Conservation (phyloP, 2,888 invertebrate genomes). For the Acronicta psi region DNA sequence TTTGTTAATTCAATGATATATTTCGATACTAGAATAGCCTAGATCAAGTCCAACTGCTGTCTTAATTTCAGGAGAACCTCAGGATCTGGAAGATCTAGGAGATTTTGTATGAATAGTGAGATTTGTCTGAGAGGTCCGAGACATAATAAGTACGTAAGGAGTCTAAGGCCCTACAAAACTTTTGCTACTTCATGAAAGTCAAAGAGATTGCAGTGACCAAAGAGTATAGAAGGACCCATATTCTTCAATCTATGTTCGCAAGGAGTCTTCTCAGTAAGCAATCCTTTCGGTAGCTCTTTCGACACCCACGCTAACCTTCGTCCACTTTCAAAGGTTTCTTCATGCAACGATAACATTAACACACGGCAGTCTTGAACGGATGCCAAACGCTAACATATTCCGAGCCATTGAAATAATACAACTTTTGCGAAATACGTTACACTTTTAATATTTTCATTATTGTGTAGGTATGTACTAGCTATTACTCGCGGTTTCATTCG, state of each 20-base stretch:
- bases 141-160: too few species aligned
- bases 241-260: not conserved
- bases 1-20: too few species aligned
- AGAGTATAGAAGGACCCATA: not conserved
- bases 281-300: slow-evolving; percentile 23
- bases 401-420: slow-evolving; percentile 30
- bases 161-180: too few species aligned
- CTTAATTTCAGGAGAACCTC: too few species aligned
- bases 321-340: slow-evolving; percentile 50
- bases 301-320: slow-evolving; percentile 36
- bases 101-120: too few species aligned
- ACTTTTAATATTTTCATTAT: not conserved
- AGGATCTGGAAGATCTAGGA: too few species aligned
- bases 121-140: too few species aligned
- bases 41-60: too few species aligned
- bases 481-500: not conserved
- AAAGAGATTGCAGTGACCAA: not conserved
- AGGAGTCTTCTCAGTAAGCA: slow-evolving; percentile 4
- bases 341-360: slow-evolving; percentile 29
- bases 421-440: slow-evolving; percentile 3
- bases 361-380: slow-evolving; percentile 37
- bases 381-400: slow-evolving; percentile 40
- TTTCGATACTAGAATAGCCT: too few species aligned
- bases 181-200: too few species aligned
- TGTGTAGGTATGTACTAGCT: not conserved